Conservation (phyloP, 2,888 invertebrate genomes). For the Drosophila paranaensis region DNA sequence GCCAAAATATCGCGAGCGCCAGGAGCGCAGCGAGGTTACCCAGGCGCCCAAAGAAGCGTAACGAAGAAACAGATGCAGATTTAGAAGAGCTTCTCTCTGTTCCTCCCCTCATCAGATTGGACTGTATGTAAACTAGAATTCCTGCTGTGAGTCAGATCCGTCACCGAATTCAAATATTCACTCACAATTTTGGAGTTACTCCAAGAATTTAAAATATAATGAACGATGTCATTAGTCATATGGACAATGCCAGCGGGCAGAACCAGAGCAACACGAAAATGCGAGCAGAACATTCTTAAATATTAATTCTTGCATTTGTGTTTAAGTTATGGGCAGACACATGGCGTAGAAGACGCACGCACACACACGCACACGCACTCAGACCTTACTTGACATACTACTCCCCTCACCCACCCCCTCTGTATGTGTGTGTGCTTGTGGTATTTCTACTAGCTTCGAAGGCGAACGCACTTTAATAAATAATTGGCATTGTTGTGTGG, state of each 20-base stretch:
- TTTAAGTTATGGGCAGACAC: conserved; percentile 66
- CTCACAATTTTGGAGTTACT: conserved; percentile 71
- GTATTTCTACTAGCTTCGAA: conserved; percentile 29
- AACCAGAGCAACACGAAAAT: conserved; percentile 23
- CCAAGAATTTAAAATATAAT: conserved; percentile 82
- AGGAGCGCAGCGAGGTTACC: conserved; percentile 48
- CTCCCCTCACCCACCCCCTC: not conserved
- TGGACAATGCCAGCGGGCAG: conserved; percentile 61
- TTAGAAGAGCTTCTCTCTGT: too few relatives aligned
- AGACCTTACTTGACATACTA: conserved; percentile 4
- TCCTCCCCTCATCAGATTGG: too few relatives aligned
- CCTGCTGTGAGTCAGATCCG: conserved; percentile 13
- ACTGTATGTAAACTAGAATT: too few relatives aligned
- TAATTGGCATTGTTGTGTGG: conserved; percentile 73
- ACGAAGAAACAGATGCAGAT: too few relatives aligned
- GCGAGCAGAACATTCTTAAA: conserved; percentile 53
- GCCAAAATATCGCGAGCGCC: conserved; percentile 23
- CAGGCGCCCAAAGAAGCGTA: conserved; percentile 9
- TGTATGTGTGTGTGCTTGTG: conserved; percentile 5
- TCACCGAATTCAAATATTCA: conserved; percentile 34
- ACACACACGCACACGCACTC: not conserved
- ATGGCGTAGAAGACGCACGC: conserved; percentile 15
- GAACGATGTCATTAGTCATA: conserved; percentile 84
- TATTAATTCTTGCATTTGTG: conserved; percentile 75
- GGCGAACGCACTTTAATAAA: conserved; percentile 74